Conservation (phyloP, 2,797 vertebrate genomes). For the Mastacembelus armatus region DNA sequence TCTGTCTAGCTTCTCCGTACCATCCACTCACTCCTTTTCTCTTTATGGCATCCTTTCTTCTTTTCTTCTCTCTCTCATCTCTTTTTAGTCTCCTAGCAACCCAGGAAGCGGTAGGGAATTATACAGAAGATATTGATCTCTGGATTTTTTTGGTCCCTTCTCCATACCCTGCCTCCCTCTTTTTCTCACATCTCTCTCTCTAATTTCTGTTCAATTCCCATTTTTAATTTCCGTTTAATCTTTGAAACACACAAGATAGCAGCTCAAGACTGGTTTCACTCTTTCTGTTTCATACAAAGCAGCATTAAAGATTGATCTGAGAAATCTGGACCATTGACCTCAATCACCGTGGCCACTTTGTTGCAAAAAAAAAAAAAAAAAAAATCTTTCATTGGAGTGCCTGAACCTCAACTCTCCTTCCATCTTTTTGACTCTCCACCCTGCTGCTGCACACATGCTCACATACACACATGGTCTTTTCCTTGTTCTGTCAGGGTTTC, state of each 20-base stretch:
- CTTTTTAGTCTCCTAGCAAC: conserved; percentile 74
- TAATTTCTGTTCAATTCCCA: conserved; percentile 40
- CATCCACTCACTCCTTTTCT: too few species aligned
- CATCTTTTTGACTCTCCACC: background rate
- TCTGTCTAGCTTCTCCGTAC: conserved; percentile 16
- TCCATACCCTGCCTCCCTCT: background rate
- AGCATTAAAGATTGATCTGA: conserved; percentile 13
- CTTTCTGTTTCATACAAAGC: conserved; percentile 39
- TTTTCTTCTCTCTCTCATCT: conserved; percentile 29
- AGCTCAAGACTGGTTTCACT: background rate
- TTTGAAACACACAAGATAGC: conserved; percentile 10
- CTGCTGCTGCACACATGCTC: background rate
- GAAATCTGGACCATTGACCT: conserved; percentile 41
- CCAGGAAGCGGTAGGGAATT: conserved; percentile 73
- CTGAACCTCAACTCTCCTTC: conserved; percentile 1
- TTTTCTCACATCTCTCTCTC: background rate
- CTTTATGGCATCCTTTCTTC: conserved; percentile 4
- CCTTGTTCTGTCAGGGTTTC: conserved; percentile 18
- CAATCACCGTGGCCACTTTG: conserved; percentile 3
- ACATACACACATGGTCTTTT: background rate
- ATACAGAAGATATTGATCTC: conserved; percentile 70
- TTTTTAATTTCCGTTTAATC: conserved; percentile 63
- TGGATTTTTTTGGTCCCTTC: conserved; percentile 47
- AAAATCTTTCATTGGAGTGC: background rate
- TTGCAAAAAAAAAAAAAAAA: conserved; percentile 14